Evolutionary conservation across 2,113 vertebrate species (phyloP), one percentile per base, ranked within the genome.

Genomic region (Leucopsar rothschildi): DNA sequence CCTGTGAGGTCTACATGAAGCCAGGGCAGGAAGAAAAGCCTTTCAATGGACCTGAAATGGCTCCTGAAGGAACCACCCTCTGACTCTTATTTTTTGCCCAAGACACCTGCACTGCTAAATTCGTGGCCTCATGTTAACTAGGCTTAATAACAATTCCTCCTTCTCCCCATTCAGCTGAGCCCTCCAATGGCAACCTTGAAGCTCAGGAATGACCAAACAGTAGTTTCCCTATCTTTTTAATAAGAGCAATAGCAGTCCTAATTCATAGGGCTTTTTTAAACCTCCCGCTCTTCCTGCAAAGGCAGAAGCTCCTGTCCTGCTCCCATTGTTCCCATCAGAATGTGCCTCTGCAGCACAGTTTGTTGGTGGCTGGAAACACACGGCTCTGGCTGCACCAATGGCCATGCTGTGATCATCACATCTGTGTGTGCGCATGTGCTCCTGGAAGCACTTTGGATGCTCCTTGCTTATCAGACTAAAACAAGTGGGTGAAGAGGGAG

Each of bases 401-500:
- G 28, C 12, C 29, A 6, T 7, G 35, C 60, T 92, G 70, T 1
- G 8, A 33, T 23, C 1, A 1, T 39, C 47, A 35, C 0, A 0
- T 82, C 61, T 55, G 14, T 25, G 35, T 11, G 44, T 4, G 2
- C 28, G 14, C 1, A 2, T 0, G 0, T 0, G 0, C 19, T 56
- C 61, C 82, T 73, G 47, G 66, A 69, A 66, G 22, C 7, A 9
- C 21, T 68, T 33, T 12, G 33, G 37, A 53, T 89, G 31, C 11
- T 47, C 49, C 23, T 86, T 86, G 15, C 57, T 64, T 59, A 55
- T 59, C 69, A 82, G 37, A 39, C 39, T 66, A 76, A 75, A 56
- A 37, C 31, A 61, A 87, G 35, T 29, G 31, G 24, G 19, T 65
- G 19, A 69, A 82, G 27, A 88, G 15, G 55, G 53, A 63, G 17